A percentile compares a stretch with the other conserved stretches of the same genome.
phyloP scores from a whole-genome alignment of 2,113 vertebrate genomes.

The Merops nubicus region DNA sequence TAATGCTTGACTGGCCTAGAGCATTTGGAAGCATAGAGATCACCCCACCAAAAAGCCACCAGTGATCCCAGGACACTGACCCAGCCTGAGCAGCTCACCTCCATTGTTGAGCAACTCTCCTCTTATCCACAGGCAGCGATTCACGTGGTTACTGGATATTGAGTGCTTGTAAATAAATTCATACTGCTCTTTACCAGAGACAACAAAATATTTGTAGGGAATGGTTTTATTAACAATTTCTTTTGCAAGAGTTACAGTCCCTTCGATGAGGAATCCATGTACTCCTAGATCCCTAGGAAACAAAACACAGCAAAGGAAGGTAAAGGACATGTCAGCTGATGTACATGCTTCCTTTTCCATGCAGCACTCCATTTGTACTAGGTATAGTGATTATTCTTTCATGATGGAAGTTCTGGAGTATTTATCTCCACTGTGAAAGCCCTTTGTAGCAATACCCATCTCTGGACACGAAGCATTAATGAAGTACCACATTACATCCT shows the following conservation, averaged over 20 bases:
- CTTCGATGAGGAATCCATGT: conserved; percentile 82
- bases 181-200: background rate
- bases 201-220: conserved; percentile 87
- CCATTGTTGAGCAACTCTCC: fast-evolving
- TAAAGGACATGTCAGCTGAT: background rate
- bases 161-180: conserved; percentile 68
- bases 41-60: background rate
- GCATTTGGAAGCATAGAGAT: no score
- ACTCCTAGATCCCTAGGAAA: conserved; percentile 71
- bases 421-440: background rate
- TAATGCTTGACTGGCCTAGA: no score
- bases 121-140: conserved; percentile 50
- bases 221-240: background rate
- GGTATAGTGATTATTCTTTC: background rate
- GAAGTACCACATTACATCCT: background rate
- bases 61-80: fast-evolving
- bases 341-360: fast-evolving
- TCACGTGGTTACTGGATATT: fast-evolving
- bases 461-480: fast-evolving
- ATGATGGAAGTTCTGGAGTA: background rate
- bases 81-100: conserved; percentile 7
- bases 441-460: background rate
- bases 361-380: background rate
- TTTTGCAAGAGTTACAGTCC: conserved; percentile 63
- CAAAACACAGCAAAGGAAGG: background rate